A percentile compares a stretch with the other conserved stretches of the same genome.
Conservation (phyloP, 2,797 vertebrate genomes). For the Acrossocheilus wenchowensis region DNA sequence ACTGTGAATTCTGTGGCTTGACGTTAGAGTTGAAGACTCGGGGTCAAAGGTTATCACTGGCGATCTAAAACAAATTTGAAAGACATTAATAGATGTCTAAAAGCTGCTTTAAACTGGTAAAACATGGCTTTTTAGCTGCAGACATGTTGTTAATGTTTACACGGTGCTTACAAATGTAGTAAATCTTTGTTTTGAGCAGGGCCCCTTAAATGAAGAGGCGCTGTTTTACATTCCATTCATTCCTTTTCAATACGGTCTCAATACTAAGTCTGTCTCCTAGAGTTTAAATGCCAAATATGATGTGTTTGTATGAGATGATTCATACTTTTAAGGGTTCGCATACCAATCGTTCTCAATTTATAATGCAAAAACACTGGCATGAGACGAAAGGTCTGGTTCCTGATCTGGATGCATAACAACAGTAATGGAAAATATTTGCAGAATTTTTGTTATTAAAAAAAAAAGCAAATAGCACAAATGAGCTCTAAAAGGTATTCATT, state of each 20-base stretch:
- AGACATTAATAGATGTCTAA: conserved; percentile 27
- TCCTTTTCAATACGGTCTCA: conserved; percentile 11
- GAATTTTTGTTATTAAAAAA: not conserved
- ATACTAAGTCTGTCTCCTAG: conserved; percentile 22
- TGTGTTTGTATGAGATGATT: conserved; percentile 15
- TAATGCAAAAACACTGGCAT: not conserved
- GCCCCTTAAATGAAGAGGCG: conserved; percentile 8
- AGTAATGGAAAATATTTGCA: conserved; percentile 38
- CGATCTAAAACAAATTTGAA: conserved; percentile 17
- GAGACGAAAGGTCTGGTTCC: conserved; percentile 7
- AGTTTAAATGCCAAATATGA: conserved; percentile 22
- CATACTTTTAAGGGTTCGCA: conserved; percentile 12
- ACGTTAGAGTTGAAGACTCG: not conserved
- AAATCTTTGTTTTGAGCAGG: conserved; percentile 27
- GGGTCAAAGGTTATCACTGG: conserved; percentile 14
- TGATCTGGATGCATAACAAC: conserved; percentile 17
- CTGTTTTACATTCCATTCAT: conserved; percentile 43
- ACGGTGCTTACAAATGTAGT: conserved; percentile 1
- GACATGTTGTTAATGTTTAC: conserved; percentile 24
- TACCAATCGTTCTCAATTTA: conserved; percentile 12
- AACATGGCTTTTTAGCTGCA: conserved; percentile 9
- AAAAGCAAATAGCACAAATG: conserved; percentile 68
- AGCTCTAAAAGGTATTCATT: not conserved
- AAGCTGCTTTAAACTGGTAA: conserved; percentile 19
- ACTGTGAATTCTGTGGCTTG: not conserved